phyloP scores from a whole-genome alignment of 1,140 invertebrate species.

The Zaprionus nigranus region DNA sequence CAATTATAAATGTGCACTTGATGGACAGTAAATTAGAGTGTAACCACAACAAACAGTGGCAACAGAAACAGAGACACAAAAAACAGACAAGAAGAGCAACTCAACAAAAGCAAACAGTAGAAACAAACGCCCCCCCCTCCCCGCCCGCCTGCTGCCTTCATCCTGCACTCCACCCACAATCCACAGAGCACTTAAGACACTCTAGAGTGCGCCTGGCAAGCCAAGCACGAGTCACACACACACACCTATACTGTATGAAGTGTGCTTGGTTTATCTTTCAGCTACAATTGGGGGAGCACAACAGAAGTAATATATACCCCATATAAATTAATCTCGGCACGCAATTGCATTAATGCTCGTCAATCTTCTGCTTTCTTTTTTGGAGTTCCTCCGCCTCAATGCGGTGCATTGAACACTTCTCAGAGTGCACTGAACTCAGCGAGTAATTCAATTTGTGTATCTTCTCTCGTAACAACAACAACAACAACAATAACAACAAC shows the following conservation, averaged over 20 bases:
- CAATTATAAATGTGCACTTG: conserved; percentile 76
- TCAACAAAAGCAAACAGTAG: conserved; percentile 20
- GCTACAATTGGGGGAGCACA: conserved; percentile 41
- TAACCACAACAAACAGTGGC: conserved; percentile 60
- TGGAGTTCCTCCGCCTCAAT: conserved; percentile 29
- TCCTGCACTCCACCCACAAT: not conserved
- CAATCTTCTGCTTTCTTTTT: conserved; percentile 12
- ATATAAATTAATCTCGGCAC: conserved; percentile 68
- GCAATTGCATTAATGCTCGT: conserved; percentile 59
- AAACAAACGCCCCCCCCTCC: not conserved
- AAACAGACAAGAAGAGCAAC: conserved; percentile 27
- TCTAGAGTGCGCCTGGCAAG: not conserved
- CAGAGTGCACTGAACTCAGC: conserved; percentile 74
- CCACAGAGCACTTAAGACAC: conserved; percentile 14
- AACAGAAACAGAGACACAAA: not conserved
- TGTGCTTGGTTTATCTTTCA: conserved; percentile 52
- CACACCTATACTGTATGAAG: conserved; percentile 8
- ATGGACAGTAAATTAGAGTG: conserved; percentile 74
- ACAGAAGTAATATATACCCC: conserved; percentile 48
- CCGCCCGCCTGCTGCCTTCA: not conserved
- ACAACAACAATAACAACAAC: conserved; percentile 69
- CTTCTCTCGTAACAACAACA: conserved; percentile 36
- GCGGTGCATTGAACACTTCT: conserved; percentile 66
- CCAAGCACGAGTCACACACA: not conserved
- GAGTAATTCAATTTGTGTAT: conserved; percentile 53